These are phyloP conservation scores for Coleophora deauratella DNA, from an alignment of 2,888 invertebrate genomes.

Conservation along the genomic window DNA sequence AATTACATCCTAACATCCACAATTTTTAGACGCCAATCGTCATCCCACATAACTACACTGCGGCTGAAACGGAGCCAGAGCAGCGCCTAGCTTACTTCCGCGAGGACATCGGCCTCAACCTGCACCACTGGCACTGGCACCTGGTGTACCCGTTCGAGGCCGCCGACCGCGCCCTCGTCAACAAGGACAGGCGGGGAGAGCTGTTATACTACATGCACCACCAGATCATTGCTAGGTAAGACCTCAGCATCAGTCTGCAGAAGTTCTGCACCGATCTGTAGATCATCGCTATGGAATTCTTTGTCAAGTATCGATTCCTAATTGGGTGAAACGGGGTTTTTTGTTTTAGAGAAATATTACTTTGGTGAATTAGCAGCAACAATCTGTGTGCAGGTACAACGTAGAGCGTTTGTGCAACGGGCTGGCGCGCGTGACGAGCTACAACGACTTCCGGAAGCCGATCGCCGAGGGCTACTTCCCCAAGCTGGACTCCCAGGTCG, in stretches of 20 bases:
- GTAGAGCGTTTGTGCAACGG: slow-evolving; percentile 83
- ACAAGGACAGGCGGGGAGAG: slow-evolving; percentile 84
- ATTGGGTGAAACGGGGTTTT: too few species aligned
- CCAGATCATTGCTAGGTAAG: slow-evolving; percentile 77
- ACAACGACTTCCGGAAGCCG: slow-evolving; percentile 78
- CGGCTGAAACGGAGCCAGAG: slow-evolving; percentile 82
- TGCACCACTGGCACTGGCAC: slow-evolving; percentile 96
- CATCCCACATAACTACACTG: slow-evolving; percentile 84
- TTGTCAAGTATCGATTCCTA: too few species aligned
- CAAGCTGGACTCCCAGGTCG: slow-evolving; percentile 85
- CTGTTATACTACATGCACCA: slow-evolving; percentile 88
- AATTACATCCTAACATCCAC: too few species aligned
- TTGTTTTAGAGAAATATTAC: too few species aligned
- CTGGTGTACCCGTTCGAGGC: slow-evolving; percentile 87
- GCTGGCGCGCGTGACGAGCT: slow-evolving; percentile 76
- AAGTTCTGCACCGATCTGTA: too few species aligned
- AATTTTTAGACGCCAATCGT: slow-evolving; percentile 75
- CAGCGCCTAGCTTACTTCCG: slow-evolving; percentile 89
- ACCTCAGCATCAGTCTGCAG: not conserved
- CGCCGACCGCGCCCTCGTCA: slow-evolving; percentile 70
- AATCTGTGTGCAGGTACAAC: slow-evolving; percentile 78
- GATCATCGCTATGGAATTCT: too few species aligned
- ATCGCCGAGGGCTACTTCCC: slow-evolving; percentile 88
- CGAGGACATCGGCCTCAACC: slow-evolving; percentile 88
- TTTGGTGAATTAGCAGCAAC: too few species aligned